These are phyloP conservation scores for Potamarius usumacintae DNA, from an alignment of 2,113 vertebrate genomes.

Conservation along the genomic window DNA sequence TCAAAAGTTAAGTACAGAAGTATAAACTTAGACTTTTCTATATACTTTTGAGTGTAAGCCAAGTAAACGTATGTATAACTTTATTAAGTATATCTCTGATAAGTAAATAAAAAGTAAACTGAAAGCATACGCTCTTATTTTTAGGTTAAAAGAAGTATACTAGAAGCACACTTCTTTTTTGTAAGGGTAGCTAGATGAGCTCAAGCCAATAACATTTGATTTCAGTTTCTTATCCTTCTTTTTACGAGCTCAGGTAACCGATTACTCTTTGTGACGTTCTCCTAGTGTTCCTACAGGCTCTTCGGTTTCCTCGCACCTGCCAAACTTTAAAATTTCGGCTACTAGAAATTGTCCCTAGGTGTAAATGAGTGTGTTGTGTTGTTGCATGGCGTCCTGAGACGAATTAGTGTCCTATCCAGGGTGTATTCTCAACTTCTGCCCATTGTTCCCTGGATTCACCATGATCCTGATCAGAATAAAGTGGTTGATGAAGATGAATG, in stretches of 20 bases:
- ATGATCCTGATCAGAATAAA: background rate
- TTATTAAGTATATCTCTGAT: no score
- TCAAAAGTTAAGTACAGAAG: no score
- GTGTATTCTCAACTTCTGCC: background rate
- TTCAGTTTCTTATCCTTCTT: background rate
- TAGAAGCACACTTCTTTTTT: no score
- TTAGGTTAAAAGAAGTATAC: no score
- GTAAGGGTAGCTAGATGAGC: no score
- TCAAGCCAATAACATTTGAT: background rate
- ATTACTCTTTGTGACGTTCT: background rate
- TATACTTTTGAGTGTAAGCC: no score
- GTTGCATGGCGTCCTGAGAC: background rate
- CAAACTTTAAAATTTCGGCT: background rate
- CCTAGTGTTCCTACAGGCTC: background rate
- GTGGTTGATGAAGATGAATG: background rate
- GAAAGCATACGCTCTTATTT: no score
- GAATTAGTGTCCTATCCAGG: background rate
- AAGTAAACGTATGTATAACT: no score
- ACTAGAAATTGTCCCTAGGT: no score
- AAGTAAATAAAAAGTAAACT: no score
- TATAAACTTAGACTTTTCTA: no score
- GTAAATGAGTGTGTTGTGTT: background rate
- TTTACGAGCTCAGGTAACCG: background rate
- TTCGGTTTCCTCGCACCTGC: background rate
- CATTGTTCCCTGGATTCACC: background rate